phyloP scores from a whole-genome alignment of 1,140 invertebrate species.

The Drosophila bipectinata region DNA sequence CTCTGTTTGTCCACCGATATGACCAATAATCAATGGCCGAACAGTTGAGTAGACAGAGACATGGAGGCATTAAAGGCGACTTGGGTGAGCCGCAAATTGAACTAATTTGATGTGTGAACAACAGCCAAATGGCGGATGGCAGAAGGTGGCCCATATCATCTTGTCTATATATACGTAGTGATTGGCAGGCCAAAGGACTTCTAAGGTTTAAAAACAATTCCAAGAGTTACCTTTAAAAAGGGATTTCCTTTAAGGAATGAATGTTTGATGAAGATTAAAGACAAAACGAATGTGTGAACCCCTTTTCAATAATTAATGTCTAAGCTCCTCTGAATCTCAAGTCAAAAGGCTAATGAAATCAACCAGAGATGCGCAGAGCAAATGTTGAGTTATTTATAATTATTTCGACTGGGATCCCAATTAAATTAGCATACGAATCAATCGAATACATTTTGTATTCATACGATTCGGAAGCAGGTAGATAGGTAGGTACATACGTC shows the following conservation, averaged over 20 bases:
- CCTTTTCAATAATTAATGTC: slow-evolving; percentile 2
- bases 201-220: no score
- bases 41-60: slow-evolving; percentile 4
- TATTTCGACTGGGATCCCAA: slow-evolving; percentile 45
- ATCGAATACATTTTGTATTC: slow-evolving; percentile 48
- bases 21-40: slow-evolving; percentile 57
- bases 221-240: no score
- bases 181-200: slow-evolving; percentile 16
- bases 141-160: background rate
- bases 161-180: slow-evolving; percentile 44
- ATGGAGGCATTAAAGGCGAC: slow-evolving; percentile 61
- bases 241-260: slow-evolving; percentile 2
- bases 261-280: background rate
- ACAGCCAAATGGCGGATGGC: slow-evolving; percentile 25
- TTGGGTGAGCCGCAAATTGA: slow-evolving; percentile 68
- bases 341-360: slow-evolving; percentile 8
- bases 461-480: slow-evolving; percentile 6
- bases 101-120: slow-evolving; percentile 80
- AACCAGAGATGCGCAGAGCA: slow-evolving; percentile 8
- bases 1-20: slow-evolving; percentile 65
- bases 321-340: background rate
- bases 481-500: background rate
- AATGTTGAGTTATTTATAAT: slow-evolving; percentile 39
- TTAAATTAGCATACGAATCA: slow-evolving; percentile 54
- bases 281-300: slow-evolving; percentile 2